phyloP scores from a whole-genome alignment of 2,113 vertebrate genomes.

The Phodopus roborovskii region DNA sequence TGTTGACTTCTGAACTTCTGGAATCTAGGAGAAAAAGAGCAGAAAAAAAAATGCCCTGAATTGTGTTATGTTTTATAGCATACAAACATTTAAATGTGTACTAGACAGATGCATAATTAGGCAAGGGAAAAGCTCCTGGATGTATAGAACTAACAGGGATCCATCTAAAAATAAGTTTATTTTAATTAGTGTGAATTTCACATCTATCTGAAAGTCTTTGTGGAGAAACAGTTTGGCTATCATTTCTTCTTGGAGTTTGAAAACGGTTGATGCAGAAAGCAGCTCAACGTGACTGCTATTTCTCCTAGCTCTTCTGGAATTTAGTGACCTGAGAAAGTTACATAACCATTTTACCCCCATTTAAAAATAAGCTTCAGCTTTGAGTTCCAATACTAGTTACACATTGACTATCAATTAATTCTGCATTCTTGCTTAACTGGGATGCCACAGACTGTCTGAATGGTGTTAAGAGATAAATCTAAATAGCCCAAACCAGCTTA shows the following conservation, averaged over 20 bases:
- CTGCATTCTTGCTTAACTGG: background rate
- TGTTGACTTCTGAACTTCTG: background rate
- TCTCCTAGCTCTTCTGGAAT: background rate
- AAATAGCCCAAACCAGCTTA: background rate
- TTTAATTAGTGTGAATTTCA: conserved; percentile 35
- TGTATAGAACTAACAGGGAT: background rate
- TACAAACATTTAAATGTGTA: background rate
- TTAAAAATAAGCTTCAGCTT: background rate
- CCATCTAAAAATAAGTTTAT: conserved; percentile 1
- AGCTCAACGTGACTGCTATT: background rate
- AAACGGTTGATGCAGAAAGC: conserved; percentile 31
- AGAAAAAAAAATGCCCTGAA: background rate
- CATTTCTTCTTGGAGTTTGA: background rate
- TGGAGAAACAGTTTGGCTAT: background rate
- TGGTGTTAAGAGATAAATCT: background rate
- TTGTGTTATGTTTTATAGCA: background rate
- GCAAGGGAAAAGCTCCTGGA: background rate
- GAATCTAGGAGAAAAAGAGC: background rate
- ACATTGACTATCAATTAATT: background rate
- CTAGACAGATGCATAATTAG: background rate
- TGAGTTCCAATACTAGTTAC: background rate
- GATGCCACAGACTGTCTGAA: background rate
- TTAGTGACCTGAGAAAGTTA: background rate
- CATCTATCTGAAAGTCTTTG: conserved; percentile 12
- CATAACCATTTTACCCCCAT: background rate